phyloP scores from a whole-genome alignment of 2,888 invertebrate species.

The Masnerella sp. region DNA sequence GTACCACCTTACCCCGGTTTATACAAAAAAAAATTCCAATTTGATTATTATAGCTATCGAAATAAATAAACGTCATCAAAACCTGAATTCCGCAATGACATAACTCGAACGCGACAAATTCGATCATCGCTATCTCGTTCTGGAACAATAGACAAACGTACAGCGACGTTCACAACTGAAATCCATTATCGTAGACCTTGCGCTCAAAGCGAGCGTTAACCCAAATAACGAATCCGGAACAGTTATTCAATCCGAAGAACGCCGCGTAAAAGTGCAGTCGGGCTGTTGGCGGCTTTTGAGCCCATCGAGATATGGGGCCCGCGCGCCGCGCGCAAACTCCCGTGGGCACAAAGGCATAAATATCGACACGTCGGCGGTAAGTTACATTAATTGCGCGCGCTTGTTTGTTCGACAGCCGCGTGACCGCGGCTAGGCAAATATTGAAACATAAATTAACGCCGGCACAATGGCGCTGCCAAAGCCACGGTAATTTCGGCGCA shows the following conservation, averaged over 20 bases:
- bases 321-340: conserved; percentile 28
- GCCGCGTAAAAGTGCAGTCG: conserved; percentile 32
- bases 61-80: no score
- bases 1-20: no score
- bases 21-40: no score
- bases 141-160: no score
- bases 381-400: conserved; percentile 44
- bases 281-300: conserved; percentile 10
- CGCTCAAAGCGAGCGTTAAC: conserved; percentile 21
- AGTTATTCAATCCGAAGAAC: conserved; percentile 40
- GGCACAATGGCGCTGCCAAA: conserved; percentile 22
- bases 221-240: conserved; percentile 36
- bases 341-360: conserved; percentile 41
- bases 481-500: conserved; percentile 28
- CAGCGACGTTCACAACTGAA: conserved; percentile 11
- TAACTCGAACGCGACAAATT: no score
- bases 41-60: no score
- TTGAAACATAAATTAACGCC: conserved; percentile 32
- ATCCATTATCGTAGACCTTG: conserved; percentile 24
- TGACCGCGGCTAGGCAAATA: conserved; percentile 19
- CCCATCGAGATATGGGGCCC: conserved; percentile 28
- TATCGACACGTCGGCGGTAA: conserved; percentile 34
- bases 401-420: conserved; percentile 27
- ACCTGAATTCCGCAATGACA: no score
- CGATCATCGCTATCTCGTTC: no score